Evolutionary conservation across 2,797 vertebrate genomes (phyloP).

Genomic region (Intellagama lesueurii): DNA sequence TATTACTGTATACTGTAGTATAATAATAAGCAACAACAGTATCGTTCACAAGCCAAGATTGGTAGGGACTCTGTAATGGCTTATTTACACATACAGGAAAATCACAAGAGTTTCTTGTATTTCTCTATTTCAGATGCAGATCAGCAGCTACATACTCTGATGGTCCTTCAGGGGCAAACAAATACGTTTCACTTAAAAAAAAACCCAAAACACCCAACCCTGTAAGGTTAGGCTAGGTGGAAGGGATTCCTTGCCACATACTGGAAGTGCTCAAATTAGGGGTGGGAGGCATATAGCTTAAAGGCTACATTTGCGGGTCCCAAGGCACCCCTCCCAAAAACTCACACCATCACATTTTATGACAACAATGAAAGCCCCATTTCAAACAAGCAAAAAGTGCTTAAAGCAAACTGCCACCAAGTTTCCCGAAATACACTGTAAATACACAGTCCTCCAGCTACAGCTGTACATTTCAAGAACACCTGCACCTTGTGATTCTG

Average conservation of each 20-base stretch:
- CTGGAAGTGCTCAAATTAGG: no score
- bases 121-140: background rate
- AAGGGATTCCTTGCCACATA: background rate
- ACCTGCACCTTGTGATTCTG: background rate
- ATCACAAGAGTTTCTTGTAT: background rate
- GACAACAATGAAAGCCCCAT: background rate
- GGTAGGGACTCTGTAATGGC: background rate
- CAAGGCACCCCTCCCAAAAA: background rate
- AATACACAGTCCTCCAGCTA: background rate
- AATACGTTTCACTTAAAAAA: background rate
- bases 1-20: no score
- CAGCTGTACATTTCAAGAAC: background rate
- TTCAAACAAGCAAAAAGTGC: no score
- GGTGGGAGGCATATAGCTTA: no score
- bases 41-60: background rate
- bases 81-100: background rate
- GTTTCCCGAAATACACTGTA: no score
- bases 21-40: background rate
- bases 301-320: no score
- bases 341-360: background rate
- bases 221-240: background rate
- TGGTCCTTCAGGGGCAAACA: background rate
- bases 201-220: background rate
- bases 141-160: background rate
- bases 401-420: background rate